A percentile compares a stretch with the other conserved stretches of the same genome.
Evolutionary conservation across 2,797 vertebrate genomes (phyloP).

Genomic region (Lerista edwardsae): DNA sequence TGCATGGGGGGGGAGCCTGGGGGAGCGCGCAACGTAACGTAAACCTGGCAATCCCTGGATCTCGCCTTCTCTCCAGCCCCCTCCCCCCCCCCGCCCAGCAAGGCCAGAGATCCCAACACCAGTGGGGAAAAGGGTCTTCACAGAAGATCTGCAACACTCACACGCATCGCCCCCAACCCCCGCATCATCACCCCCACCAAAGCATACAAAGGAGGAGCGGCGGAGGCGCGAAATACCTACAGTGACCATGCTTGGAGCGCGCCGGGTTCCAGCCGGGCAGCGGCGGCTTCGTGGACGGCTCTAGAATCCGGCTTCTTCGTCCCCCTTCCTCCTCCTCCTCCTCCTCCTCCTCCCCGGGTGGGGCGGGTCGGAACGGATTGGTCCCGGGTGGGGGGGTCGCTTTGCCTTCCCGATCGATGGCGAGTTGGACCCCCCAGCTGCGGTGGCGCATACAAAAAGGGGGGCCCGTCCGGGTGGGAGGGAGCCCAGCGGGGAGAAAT

Average conservation of each 20-base stretch:
- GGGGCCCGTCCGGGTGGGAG: neutral
- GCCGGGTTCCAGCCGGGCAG: slow-evolving; percentile 69
- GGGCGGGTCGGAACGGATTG: slow-evolving; percentile 28
- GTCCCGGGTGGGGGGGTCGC: slow-evolving; percentile 12
- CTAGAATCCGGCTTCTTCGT: slow-evolving; percentile 5
- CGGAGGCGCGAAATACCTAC: slow-evolving; percentile 64
- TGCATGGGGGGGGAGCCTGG: slow-evolving; percentile 3
- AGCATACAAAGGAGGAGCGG: neutral
- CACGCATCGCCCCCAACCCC: neutral
- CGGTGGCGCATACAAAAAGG: slow-evolving; percentile 26
- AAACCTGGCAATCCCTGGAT: neutral
- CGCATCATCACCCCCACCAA: too few species aligned
- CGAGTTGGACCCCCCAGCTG: neutral
- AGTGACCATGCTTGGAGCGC: slow-evolving; percentile 77
- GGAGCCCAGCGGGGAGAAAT: neutral
- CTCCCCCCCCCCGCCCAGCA: neutral
- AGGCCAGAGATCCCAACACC: neutral
- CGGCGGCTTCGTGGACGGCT: slow-evolving; percentile 21
- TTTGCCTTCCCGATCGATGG: slow-evolving; percentile 13
- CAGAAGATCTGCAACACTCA: neutral
- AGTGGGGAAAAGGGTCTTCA: neutral
- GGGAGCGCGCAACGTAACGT: neutral
- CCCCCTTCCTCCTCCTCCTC: neutral
- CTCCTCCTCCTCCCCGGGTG: slow-evolving; percentile 17
- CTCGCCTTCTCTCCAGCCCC: too few species aligned